A percentile compares a stretch with the other conserved stretches of the same genome.
Evolutionary conservation across 1,140 invertebrate genomes (phyloP).

Genomic region (Aphidius gifuensis): DNA sequence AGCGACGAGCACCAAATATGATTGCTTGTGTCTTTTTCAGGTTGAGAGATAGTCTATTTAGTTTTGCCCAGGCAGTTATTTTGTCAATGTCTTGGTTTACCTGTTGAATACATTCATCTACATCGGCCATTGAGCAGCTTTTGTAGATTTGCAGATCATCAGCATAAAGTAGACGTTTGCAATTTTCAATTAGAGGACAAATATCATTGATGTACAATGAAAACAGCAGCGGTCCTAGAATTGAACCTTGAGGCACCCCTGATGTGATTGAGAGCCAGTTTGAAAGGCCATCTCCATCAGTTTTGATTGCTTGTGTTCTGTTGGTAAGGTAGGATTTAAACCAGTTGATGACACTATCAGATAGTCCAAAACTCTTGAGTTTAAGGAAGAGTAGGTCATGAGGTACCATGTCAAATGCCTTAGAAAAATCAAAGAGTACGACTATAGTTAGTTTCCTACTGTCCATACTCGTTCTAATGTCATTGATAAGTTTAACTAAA

Average conservation of each 20-base stretch:
- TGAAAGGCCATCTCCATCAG: not conserved
- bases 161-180: not conserved
- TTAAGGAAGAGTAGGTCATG: slow-evolving; percentile 16
- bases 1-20: not conserved
- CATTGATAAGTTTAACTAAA: slow-evolving; percentile 18
- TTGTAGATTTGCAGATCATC: slow-evolving; percentile 11
- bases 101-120: not conserved
- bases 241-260: slow-evolving; percentile 7
- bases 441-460: slow-evolving; percentile 10
- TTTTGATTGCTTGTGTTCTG: not conserved
- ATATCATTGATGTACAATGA: not conserved
- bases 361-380: slow-evolving; percentile 1
- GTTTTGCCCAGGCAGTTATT: not conserved
- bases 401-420: slow-evolving; percentile 31
- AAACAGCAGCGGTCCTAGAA: slow-evolving; percentile 8
- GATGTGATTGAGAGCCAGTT: not conserved
- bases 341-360: not conserved
- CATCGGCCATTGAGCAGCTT: not conserved
- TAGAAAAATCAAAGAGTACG: slow-evolving; percentile 28
- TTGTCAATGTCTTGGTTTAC: slow-evolving; percentile 3
- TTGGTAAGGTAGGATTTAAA: slow-evolving; percentile 8
- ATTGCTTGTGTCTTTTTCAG: not conserved
- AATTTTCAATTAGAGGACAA: not conserved
- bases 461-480: slow-evolving; percentile 19
- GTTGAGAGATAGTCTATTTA: not conserved